Evolutionary conservation across 2,113 vertebrate genomes (phyloP), one percentile per base, ranked within the genome.

Genomic region (Gallinago undulata): DNA sequence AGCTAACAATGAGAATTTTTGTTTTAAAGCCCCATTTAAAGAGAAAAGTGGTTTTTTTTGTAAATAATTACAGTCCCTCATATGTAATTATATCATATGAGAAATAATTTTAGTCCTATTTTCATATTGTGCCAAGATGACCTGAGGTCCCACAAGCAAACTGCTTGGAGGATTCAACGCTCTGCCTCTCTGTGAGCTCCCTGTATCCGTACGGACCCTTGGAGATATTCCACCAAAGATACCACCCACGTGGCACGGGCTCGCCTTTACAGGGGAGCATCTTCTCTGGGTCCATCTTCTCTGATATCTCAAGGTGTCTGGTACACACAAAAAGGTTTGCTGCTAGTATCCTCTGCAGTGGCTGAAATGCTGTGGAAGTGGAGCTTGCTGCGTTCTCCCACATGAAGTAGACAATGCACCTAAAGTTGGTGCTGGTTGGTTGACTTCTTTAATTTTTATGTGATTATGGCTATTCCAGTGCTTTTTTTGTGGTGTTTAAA

Each of bases 341-440:
- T 30, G 15, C 19, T 31, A 41, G 22, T 31, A 80, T 7, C 24
- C 43, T 81, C 37, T 75, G 19, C 37, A 50, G 60, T n/a, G 66
- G 16, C 37, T 24, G 33, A 62, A 55, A 16, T 56, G 68, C 47
- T 88, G 19, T 28, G 41, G n/a, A 63, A 80, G 19, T 59, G 16
- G 10, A 24, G 11, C 4, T 84, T 70, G 14, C 8, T 53, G 12
- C 21, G 8, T 57, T 67, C 19, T 94, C 37, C n/a, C 24, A 55
- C 10, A 13, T 73, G 37, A 69, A 48, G 15, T 2, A 68, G 47
- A 50, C 0, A 0, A 47, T 39, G 7, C 17, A 25, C 6, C 7
- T 11, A 8, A 75, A n/a, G 8, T 30, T 21, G 51, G 13, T 35
- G 41, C 39, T 31, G 18, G 25, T 53, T 27, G 25, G 13, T 51